Percentiles rank a stretch among this genome's conserved stretches.
Conservation (phyloP, 2,113 vertebrate species). For the Mirza zaza region DNA sequence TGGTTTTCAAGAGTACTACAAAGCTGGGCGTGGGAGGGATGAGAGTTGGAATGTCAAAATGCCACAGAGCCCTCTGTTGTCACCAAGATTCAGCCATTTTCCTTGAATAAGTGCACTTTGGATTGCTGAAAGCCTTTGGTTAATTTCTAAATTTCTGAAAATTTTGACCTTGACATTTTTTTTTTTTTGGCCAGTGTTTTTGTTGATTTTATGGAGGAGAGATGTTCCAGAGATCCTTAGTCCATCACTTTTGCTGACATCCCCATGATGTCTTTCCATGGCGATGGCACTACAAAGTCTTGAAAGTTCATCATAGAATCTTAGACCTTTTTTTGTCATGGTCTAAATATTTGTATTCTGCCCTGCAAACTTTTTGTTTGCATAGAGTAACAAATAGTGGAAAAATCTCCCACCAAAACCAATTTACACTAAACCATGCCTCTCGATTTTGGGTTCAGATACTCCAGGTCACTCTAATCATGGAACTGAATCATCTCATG, state of each 20-base stretch:
- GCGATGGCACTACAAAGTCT: background rate
- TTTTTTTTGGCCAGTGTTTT: background rate
- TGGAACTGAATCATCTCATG: background rate
- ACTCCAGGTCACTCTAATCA: background rate
- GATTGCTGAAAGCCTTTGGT: background rate
- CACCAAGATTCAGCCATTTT: background rate
- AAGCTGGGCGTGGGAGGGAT: background rate
- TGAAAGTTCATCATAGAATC: background rate
- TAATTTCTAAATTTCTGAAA: background rate
- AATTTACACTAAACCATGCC: background rate
- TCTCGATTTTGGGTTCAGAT: background rate
- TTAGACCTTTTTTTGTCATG: background rate
- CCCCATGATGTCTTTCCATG: background rate
- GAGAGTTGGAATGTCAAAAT: background rate
- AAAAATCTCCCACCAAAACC: background rate
- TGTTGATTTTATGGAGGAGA: background rate
- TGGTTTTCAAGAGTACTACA: background rate
- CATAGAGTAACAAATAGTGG: background rate
- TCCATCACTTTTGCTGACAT: background rate
- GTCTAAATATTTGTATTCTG: background rate
- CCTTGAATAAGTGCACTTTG: background rate
- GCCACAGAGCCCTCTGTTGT: background rate
- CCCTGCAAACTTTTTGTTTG: background rate
- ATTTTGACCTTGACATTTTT: background rate
- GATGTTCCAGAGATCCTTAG: background rate